Percentiles rank a stretch among this genome's conserved stretches.
phyloP scores from a whole-genome alignment of 2,797 vertebrate genomes.

The Cygnus olor region DNA sequence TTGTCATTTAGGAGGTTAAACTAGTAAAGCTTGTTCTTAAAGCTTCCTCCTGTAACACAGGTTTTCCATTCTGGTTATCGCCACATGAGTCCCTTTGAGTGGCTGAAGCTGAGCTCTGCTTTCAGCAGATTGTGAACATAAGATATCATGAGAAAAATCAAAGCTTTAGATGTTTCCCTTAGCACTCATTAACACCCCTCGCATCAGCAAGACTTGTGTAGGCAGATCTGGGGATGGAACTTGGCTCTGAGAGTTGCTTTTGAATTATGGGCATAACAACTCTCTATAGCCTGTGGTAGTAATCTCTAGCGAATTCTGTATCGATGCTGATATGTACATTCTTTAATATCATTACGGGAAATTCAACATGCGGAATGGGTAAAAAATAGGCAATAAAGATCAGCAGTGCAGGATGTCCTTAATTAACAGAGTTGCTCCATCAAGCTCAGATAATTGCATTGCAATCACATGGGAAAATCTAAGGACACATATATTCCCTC shows the following conservation, averaged over 20 bases:
- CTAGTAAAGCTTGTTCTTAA: background rate
- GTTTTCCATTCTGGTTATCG: accelerated
- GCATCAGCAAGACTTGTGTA: background rate
- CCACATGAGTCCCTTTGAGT: accelerated
- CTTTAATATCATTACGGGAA: background rate
- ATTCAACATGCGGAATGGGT: background rate
- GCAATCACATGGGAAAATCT: background rate
- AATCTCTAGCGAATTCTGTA: background rate
- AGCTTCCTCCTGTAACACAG: accelerated
- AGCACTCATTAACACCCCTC: background rate
- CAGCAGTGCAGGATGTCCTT: background rate
- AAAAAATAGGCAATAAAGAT: background rate
- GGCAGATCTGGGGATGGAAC: background rate
- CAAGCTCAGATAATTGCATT: background rate
- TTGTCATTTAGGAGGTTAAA: background rate
- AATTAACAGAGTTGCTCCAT: conserved; percentile 21
- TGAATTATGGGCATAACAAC: background rate
- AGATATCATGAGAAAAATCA: background rate
- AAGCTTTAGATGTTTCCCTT: background rate
- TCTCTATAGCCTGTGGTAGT: background rate
- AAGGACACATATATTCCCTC: background rate
- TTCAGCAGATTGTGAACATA: background rate
- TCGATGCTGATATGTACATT: background rate
- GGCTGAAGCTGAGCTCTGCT: background rate
- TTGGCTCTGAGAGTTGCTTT: background rate